Evolutionary conservation across 2,113 vertebrate genomes (phyloP).

Genomic region (Casuarius casuarius): DNA sequence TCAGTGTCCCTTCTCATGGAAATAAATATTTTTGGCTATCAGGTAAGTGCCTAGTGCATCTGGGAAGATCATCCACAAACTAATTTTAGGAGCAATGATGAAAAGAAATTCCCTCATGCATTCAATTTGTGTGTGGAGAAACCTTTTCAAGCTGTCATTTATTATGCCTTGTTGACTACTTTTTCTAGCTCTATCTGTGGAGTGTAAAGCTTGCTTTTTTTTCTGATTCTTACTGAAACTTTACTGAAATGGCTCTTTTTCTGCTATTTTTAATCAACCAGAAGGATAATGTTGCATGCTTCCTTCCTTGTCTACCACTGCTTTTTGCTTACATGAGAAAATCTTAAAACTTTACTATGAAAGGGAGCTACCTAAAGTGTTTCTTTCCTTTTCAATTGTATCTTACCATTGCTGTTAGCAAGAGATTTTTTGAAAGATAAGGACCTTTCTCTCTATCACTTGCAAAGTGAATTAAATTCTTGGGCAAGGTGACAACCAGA

Average conservation of each 20-base stretch:
- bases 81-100: neutral
- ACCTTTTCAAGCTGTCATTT: neutral
- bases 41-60: neutral
- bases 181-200: neutral
- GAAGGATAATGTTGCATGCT: neutral
- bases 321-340: neutral
- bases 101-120: neutral
- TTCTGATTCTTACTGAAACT: neutral
- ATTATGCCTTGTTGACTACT: neutral
- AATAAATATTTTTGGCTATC: neutral
- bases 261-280: neutral
- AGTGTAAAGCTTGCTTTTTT: neutral
- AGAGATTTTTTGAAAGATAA: neutral
- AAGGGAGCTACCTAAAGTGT: neutral
- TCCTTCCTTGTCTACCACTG: neutral
- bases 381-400: neutral
- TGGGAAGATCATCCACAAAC: neutral
- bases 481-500: neutral
- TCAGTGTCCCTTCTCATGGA: neutral
- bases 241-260: neutral
- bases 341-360: neutral
- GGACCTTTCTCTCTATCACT: neutral
- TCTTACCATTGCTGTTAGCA: neutral
- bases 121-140: conserved; percentile 9
- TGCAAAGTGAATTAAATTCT: neutral